These are phyloP conservation scores for Penaeus chinensis DNA, from an alignment of 1,140 invertebrate species.

Conservation along the genomic window DNA sequence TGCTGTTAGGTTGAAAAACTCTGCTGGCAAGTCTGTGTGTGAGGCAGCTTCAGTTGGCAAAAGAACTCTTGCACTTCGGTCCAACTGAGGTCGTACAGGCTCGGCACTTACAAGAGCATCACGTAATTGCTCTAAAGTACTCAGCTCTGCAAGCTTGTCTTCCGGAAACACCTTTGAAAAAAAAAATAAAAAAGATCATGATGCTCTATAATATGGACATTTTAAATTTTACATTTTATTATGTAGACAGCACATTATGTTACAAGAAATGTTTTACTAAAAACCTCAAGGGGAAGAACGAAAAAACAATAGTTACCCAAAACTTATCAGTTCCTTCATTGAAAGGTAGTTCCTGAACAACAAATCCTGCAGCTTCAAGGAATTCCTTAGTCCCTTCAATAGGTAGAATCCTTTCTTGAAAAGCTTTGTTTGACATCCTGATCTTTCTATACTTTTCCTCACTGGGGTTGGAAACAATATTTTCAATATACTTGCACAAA, in stretches of 20 bases:
- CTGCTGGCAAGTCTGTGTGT: constrained; percentile 79
- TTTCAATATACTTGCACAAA: constrained; percentile 89
- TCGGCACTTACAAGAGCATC: constrained; percentile 84
- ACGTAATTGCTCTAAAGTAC: constrained; percentile 75
- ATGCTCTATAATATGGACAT: too few species aligned
- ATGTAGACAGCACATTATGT: too few species aligned
- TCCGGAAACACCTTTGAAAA: constrained; percentile 75
- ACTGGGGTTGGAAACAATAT: constrained; percentile 85
- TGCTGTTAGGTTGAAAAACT: constrained; percentile 82
- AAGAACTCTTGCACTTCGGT: constrained; percentile 86
- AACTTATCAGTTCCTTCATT: constrained; percentile 62
- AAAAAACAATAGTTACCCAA: constrained; percentile 54
- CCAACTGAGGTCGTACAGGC: constrained; percentile 83
- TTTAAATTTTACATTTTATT: too few species aligned
- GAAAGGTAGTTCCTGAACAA: constrained; percentile 69
- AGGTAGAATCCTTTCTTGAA: constrained; percentile 82
- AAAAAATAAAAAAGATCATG: neutral
- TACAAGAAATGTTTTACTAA: neutral
- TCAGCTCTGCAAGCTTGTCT: constrained; percentile 71
- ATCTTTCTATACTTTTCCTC: constrained; percentile 94
- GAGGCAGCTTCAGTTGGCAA: constrained; percentile 79
- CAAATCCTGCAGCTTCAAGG: constrained; percentile 85
- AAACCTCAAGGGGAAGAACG: neutral
- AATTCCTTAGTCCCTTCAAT: constrained; percentile 86
- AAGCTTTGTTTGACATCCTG: constrained; percentile 83